phyloP scores from a whole-genome alignment of 2,888 invertebrate genomes.

The Coelopa pilipes region DNA sequence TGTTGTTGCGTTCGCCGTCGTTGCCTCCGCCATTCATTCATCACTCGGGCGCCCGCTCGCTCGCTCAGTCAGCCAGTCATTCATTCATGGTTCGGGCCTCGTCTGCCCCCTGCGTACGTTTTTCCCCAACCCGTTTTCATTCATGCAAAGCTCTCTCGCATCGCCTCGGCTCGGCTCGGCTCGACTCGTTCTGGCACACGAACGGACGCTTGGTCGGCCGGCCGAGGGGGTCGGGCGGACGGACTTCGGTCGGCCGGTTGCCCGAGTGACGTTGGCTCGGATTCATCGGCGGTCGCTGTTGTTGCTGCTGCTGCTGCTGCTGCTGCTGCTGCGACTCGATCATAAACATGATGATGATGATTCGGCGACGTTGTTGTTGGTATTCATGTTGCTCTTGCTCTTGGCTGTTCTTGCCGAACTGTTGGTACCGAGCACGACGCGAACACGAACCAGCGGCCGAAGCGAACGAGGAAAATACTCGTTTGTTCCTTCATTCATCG shows the following conservation, averaged over 20 bases:
- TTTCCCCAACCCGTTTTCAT: constrained; percentile 28
- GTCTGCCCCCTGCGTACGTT: constrained; percentile 16
- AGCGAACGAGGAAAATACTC: constrained; percentile 9
- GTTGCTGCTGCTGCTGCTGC: background rate
- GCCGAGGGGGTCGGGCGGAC: background rate
- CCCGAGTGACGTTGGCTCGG: constrained; percentile 17
- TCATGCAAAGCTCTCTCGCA: constrained; percentile 23
- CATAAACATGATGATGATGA: constrained; percentile 5
- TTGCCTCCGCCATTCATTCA: background rate
- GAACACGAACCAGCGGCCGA: background rate
- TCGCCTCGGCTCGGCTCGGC: no score
- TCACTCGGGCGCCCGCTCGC: no score
- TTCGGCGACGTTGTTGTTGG: background rate
- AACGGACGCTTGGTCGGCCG: background rate
- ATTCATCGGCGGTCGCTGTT: constrained; percentile 5
- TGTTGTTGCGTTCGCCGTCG: background rate
- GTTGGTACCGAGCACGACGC: background rate
- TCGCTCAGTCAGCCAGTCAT: constrained; percentile 1
- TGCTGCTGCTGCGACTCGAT: constrained; percentile 1
- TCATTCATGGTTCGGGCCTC: constrained; percentile 21
- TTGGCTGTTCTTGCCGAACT: no score
- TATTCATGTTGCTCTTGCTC: background rate
- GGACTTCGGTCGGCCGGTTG: background rate
- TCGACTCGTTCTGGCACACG: no score
- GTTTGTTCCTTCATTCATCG: constrained; percentile 9